Conservation (phyloP, 1,140 invertebrate genomes). For the Steinernema khuongi region DNA sequence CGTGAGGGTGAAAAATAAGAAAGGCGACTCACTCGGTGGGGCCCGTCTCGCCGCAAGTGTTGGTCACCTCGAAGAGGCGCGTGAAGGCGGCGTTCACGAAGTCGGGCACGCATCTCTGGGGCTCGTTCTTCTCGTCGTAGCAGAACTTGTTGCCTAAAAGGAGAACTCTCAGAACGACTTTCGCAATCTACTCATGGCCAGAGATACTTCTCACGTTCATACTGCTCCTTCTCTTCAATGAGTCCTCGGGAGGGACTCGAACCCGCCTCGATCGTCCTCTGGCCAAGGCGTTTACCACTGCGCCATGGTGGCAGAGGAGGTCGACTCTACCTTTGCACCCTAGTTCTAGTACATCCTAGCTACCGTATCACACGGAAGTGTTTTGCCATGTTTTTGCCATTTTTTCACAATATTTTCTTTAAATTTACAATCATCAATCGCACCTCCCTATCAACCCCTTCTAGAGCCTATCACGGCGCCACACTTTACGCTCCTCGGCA, state of each 20-base stretch:
- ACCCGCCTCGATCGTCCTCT: neutral
- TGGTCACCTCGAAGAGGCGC: slow-evolving; percentile 79
- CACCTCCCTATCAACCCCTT: too few species aligned
- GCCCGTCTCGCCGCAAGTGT: slow-evolving; percentile 78
- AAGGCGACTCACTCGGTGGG: slow-evolving; percentile 64
- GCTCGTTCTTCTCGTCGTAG: slow-evolving; percentile 61
- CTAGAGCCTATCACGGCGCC: too few species aligned
- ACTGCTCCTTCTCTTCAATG: neutral
- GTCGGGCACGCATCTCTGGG: slow-evolving; percentile 83
- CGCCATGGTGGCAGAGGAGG: too few species aligned
- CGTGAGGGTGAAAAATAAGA: slow-evolving; percentile 22
- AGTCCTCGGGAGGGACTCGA: neutral
- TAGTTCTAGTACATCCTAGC: too few species aligned
- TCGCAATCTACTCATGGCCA: neutral
- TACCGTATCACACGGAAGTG: too few species aligned
- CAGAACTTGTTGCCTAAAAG: slow-evolving; percentile 58
- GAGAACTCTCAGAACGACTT: neutral
- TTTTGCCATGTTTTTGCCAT: too few species aligned
- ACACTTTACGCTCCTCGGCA: neutral
- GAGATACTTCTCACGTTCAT: slow-evolving; percentile 22
- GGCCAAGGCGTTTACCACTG: neutral
- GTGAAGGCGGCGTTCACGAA: slow-evolving; percentile 93
- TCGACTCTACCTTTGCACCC: too few species aligned
- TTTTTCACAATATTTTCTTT: too few species aligned
- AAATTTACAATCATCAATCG: too few species aligned